A percentile compares a stretch with the other conserved stretches of the same genome.
These are phyloP conservation scores for Pocillopora verrucosa DNA, from an alignment of 64 coral and sea anemone genomes.

Conservation along the genomic window DNA sequence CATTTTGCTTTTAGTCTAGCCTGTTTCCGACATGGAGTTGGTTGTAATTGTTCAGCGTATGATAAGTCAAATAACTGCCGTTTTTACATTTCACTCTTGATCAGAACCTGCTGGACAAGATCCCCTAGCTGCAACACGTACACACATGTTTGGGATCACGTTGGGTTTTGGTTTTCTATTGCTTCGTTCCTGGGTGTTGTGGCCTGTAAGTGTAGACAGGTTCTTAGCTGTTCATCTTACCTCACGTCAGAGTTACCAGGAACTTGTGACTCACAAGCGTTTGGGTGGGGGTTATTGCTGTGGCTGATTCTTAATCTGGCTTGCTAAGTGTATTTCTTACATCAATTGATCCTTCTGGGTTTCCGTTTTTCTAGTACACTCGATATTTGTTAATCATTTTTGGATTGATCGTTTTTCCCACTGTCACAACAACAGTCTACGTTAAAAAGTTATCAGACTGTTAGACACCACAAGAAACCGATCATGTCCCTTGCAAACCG, in stretches of 20 bases:
- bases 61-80: too few species aligned
- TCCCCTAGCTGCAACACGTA: background rate
- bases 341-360: background rate
- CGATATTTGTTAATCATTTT: too few species aligned
- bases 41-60: background rate
- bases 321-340: background rate
- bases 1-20: background rate
- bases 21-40: background rate
- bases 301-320: background rate
- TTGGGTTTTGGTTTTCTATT: background rate
- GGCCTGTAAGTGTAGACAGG: background rate
- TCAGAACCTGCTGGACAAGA: background rate
- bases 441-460: background rate
- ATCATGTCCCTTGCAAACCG: background rate
- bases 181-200: background rate
- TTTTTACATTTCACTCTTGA: background rate
- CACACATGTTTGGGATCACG: accelerated
- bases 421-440: background rate
- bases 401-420: too few species aligned
- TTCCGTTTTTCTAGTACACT: too few species aligned
- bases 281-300: too few species aligned
- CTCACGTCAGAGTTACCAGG: too few species aligned
- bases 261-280: too few species aligned
- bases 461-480: background rate
- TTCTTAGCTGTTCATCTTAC: background rate